A percentile compares a stretch with the other conserved stretches of the same genome.
Conservation (phyloP, 2,113 vertebrate genomes). For the Rhabdomys dilectus region DNA sequence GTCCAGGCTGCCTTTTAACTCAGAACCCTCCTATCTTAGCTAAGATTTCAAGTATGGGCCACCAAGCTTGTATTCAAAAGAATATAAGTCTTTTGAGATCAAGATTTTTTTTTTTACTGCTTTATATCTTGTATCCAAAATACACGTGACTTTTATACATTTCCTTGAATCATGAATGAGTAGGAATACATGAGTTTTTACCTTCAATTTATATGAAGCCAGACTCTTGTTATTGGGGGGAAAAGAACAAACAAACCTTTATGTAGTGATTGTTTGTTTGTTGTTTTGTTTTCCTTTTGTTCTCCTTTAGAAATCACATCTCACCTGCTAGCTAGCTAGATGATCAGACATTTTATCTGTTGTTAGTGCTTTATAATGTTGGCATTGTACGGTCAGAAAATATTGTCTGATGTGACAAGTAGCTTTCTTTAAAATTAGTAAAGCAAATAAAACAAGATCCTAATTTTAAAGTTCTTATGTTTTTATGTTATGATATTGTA, state of each 20-base stretch:
- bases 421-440: constrained; percentile 31
- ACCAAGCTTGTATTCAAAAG: too few species aligned
- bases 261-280: neutral
- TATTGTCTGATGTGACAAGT: neutral
- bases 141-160: neutral
- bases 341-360: constrained; percentile 36
- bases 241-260: constrained; percentile 20
- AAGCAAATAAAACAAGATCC: neutral
- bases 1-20: neutral
- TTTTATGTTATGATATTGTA: constrained; percentile 32
- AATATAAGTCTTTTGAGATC: neutral
- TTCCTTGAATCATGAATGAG: neutral
- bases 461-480: constrained; percentile 53
- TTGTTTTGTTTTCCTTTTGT: neutral
- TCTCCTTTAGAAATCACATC: constrained; percentile 43
- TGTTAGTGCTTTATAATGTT: neutral
- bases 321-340: constrained; percentile 10
- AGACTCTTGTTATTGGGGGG: neutral
- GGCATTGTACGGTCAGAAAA: neutral
- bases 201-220: constrained; percentile 34
- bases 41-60: neutral
- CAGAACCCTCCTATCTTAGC: neutral
- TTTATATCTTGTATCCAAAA: neutral
- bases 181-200: constrained; percentile 33
- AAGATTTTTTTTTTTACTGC: neutral